A percentile compares a stretch with the other conserved stretches of the same genome.
phyloP scores from a whole-genome alignment of 2,888 invertebrate species.

The Hydrotaea diabolus region DNA sequence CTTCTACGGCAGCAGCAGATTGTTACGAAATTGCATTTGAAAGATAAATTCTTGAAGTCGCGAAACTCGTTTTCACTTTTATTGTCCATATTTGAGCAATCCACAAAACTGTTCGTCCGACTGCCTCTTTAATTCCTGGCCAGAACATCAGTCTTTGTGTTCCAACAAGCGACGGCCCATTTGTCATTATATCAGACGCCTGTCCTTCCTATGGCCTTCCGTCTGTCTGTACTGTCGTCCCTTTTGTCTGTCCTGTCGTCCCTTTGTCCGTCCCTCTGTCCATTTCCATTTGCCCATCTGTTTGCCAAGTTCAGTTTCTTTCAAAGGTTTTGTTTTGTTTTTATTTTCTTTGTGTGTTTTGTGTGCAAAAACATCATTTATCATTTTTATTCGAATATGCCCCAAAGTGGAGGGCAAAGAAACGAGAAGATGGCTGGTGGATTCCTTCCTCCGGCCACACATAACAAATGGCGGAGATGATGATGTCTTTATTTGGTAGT shows the following conservation, averaged over 20 bases:
- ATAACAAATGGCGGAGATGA: not conserved
- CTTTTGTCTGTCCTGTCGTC: not conserved
- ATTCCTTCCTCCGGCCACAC: not conserved
- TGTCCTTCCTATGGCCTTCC: not conserved
- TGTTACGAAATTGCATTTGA: not conserved
- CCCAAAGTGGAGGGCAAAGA: not conserved
- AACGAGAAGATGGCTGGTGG: not conserved
- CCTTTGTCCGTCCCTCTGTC: not conserved
- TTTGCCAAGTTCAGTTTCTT: too few relatives aligned
- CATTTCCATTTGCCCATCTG: not conserved
- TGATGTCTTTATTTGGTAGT: constrained; percentile 22
- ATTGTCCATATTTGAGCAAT: constrained; percentile 43
- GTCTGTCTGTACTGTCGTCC: not conserved
- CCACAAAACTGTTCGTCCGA: too few relatives aligned
- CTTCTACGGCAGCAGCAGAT: not conserved
- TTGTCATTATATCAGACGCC: too few relatives aligned
- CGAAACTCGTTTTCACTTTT: constrained; percentile 56
- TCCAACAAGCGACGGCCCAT: too few relatives aligned
- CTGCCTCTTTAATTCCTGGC: too few relatives aligned
- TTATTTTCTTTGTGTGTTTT: not conserved
- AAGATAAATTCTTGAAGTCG: constrained; percentile 34
- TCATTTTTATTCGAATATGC: constrained; percentile 3
- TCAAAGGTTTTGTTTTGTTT: too few relatives aligned
- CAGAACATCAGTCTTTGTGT: too few relatives aligned
- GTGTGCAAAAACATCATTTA: constrained; percentile 19